Conservation (phyloP, 2,113 vertebrate species). For the Phoenicopterus ruber region DNA sequence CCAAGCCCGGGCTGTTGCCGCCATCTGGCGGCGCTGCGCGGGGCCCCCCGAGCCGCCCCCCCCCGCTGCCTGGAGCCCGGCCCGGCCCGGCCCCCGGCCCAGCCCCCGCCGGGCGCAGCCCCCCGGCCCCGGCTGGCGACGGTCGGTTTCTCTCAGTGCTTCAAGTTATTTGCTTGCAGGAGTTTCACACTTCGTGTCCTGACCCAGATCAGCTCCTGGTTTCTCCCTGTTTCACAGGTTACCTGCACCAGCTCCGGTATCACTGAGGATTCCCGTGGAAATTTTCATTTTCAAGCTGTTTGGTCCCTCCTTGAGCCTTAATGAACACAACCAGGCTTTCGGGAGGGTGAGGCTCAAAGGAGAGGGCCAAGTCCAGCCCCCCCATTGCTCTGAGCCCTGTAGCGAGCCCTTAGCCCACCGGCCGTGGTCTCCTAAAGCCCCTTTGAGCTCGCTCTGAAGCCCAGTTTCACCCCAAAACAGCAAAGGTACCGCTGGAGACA, state of each 20-base stretch:
- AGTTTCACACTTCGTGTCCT: too few relatives aligned
- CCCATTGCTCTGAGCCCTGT: accelerated
- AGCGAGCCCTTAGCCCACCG: accelerated
- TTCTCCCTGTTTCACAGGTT: background rate
- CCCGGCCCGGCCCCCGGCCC: too few relatives aligned
- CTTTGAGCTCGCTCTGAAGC: background rate
- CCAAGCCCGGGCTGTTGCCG: too few relatives aligned
- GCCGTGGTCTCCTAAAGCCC: accelerated
- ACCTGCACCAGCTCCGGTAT: accelerated
- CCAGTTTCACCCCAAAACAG: background rate
- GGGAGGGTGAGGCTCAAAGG: background rate
- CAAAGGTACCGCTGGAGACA: accelerated
- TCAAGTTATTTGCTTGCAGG: background rate
- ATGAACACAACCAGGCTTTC: accelerated
- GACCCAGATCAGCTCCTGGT: background rate
- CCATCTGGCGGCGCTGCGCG: too few relatives aligned
- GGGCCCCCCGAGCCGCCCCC: too few relatives aligned
- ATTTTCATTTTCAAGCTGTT: background rate
- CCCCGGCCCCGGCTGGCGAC: accelerated
- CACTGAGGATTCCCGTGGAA: background rate
- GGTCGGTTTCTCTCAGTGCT: accelerated
- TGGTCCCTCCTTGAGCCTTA: background rate
- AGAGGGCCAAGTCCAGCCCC: background rate
- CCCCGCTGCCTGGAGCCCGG: too few relatives aligned
- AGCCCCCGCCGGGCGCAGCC: background rate